Evolutionary conservation across 2,888 invertebrate species (phyloP).

Genomic region (Cosmia trapezina): DNA sequence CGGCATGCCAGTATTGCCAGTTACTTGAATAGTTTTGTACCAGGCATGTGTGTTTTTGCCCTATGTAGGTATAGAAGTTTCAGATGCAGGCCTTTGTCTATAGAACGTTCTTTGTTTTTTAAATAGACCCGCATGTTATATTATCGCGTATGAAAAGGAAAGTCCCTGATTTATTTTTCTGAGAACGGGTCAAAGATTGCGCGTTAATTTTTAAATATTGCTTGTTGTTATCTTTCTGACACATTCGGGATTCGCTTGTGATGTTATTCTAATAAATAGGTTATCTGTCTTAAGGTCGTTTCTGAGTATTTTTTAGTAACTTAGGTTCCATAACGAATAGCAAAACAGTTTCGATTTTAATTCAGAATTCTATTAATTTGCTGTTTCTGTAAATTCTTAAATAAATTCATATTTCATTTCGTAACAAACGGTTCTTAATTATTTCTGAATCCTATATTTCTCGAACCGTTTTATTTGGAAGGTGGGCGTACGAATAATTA

Average conservation of each 20-base stretch:
- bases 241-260: not conserved
- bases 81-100: not conserved
- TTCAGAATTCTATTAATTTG: not conserved
- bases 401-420: slow-evolving; percentile 3
- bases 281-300: not conserved
- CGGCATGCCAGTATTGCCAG: too few species aligned
- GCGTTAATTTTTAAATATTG: slow-evolving; percentile 1
- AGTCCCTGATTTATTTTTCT: slow-evolving; percentile 10
- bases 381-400: slow-evolving; percentile 2
- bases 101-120: not conserved
- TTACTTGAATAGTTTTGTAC: too few species aligned
- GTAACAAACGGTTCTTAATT: not conserved
- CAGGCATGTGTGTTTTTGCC: too few species aligned
- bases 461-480: slow-evolving; percentile 6
- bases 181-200: slow-evolving; percentile 1
- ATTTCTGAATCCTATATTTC: slow-evolving; percentile 14
- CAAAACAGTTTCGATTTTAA: not conserved
- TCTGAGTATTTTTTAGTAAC: not conserved
- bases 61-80: not conserved
- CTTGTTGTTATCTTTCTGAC: not conserved
- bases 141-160: not conserved
- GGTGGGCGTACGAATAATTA: not conserved
- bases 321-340: not conserved
- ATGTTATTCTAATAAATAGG: not conserved
- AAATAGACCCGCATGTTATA: not conserved